Evolutionary conservation across 2,888 invertebrate genomes (phyloP).

Genomic region (Megamerina dolium): DNA sequence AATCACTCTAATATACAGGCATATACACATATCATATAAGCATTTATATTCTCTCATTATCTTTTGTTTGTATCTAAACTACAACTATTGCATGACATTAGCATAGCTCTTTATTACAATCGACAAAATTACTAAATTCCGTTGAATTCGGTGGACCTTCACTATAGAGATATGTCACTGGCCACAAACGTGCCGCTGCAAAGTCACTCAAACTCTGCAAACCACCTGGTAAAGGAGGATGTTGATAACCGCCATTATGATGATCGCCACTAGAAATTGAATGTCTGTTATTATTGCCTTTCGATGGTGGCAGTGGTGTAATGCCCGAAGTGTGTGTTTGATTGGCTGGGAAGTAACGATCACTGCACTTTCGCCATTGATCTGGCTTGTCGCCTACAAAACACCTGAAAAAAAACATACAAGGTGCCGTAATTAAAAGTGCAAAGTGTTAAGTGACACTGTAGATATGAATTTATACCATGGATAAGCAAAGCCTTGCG

Average conservation of each 20-base stretch:
- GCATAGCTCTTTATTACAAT: slow-evolving; percentile 49
- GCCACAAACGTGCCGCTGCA: slow-evolving; percentile 59
- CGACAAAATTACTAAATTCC: slow-evolving; percentile 49
- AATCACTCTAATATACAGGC: no score
- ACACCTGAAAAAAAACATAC: slow-evolving; percentile 56
- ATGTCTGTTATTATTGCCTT: slow-evolving; percentile 17
- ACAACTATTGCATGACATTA: no score
- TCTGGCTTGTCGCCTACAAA: slow-evolving; percentile 72
- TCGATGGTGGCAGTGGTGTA: slow-evolving; percentile 47
- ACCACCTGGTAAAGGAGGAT: slow-evolving; percentile 45
- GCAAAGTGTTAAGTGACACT: no score
- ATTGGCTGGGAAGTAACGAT: slow-evolving; percentile 64
- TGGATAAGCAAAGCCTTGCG: slow-evolving; percentile 73
- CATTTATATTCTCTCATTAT: no score
- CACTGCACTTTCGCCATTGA: slow-evolving; percentile 84
- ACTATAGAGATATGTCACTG: slow-evolving; percentile 74
- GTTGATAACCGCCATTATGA: slow-evolving; percentile 39
- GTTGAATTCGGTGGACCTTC: slow-evolving; percentile 72
- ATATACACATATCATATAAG: no score
- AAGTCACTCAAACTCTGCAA: slow-evolving; percentile 46
- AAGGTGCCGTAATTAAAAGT: neutral
- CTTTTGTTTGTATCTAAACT: no score
- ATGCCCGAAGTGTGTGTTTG: slow-evolving; percentile 46
- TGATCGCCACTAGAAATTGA: slow-evolving; percentile 19
- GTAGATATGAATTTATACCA: no score